phyloP scores from a whole-genome alignment of 2,888 invertebrate species.

The Philaethria dido region DNA sequence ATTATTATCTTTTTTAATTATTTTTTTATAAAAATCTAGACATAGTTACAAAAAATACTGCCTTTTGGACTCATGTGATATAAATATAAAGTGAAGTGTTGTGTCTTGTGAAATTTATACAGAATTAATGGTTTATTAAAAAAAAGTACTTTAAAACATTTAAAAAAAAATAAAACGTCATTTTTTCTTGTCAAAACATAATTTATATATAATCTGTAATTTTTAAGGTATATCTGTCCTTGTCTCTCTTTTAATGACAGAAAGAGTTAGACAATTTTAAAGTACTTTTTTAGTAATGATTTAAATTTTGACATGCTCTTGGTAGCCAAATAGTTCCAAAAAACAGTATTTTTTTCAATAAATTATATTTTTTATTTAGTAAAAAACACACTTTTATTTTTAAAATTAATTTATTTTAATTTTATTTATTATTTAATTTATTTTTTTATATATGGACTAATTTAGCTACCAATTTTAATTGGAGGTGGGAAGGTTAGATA shows the following conservation, averaged over 20 bases:
- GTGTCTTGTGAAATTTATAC: conserved; percentile 10
- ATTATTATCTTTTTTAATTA: no score
- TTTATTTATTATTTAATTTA: neutral
- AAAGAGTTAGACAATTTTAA: conserved; percentile 19
- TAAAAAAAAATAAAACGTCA: neutral
- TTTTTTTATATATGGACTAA: conserved; percentile 38
- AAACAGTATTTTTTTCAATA: conserved; percentile 68
- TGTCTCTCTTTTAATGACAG: conserved; percentile 2
- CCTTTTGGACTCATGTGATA: conserved; percentile 46
- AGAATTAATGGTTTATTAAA: conserved; percentile 10
- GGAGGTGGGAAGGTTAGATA: conserved; percentile 41
- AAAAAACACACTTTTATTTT: conserved; percentile 30
- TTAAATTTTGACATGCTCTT: conserved; percentile 59
- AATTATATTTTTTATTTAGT: conserved; percentile 35
- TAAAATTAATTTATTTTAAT: conserved; percentile 11
- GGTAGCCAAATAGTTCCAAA: conserved; percentile 79
- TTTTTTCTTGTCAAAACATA: neutral
- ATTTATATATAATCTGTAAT: conserved; percentile 2
- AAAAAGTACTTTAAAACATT: conserved; percentile 2
- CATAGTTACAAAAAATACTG: conserved; percentile 44
- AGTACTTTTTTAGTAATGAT: conserved; percentile 35
- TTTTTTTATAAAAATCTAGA: no score
- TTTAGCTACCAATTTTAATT: conserved; percentile 72
- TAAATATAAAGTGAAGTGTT: conserved; percentile 1
- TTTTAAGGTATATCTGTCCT: neutral